Percentiles rank a stretch among this genome's conserved stretches.
Conservation (phyloP, 2,888 invertebrate genomes). For the Tanypteryx hageni region DNA sequence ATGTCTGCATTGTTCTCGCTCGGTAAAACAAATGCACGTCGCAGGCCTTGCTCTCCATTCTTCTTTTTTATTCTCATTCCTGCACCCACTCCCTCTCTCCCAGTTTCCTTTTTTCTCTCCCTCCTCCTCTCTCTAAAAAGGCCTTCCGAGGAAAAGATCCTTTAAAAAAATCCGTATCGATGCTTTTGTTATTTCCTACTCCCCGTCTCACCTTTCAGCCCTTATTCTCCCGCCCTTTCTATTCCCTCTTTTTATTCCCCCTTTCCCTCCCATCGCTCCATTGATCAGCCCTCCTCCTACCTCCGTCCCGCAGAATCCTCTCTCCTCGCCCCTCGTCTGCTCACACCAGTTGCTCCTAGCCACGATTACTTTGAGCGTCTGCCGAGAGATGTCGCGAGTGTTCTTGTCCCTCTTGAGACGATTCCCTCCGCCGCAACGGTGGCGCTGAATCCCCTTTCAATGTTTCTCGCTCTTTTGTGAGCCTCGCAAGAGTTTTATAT, state of each 20-base stretch:
- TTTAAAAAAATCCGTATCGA: conserved; percentile 40
- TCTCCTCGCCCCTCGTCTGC: background rate
- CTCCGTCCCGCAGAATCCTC: background rate
- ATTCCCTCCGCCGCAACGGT: conserved; percentile 50
- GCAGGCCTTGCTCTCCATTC: conserved; percentile 4
- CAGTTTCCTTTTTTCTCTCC: background rate
- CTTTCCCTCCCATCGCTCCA: background rate
- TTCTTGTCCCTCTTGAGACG: conserved; percentile 61
- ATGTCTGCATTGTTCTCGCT: conserved; percentile 61
- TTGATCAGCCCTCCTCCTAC: background rate
- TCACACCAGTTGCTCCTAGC: conserved; percentile 54
- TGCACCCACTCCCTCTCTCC: background rate
- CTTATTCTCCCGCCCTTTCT: background rate
- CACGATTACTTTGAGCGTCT: conserved; percentile 61
- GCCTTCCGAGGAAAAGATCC: conserved; percentile 28
- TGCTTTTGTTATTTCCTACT: conserved; percentile 57
- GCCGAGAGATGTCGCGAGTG: conserved; percentile 63
- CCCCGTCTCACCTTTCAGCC: conserved; percentile 3
- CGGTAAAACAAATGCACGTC: conserved; percentile 51
- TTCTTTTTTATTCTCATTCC: background rate
- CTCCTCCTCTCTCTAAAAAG: background rate
- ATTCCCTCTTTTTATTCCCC: too few species aligned
- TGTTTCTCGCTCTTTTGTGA: background rate
- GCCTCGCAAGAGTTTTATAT: background rate
- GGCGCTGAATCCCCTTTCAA: conserved; percentile 36